Evolutionary conservation across 2,797 vertebrate genomes (phyloP).

Genomic region (Sebastes trivittatus): DNA sequence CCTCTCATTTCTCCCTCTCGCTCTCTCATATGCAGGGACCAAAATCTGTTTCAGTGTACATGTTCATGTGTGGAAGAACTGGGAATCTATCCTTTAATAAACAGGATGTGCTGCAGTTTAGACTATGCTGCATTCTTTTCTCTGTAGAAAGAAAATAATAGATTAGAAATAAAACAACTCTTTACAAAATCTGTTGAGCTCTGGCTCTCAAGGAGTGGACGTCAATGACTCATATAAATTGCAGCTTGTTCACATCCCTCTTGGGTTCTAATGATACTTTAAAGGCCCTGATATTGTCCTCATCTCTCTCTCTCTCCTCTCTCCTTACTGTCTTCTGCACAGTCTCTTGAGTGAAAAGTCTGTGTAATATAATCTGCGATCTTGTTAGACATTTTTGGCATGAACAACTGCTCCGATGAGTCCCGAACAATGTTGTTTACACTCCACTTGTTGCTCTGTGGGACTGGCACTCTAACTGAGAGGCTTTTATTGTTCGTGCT

Average conservation of each 20-base stretch:
- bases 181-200: neutral
- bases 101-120: neutral
- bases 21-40: too few species aligned
- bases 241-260: neutral
- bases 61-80: neutral
- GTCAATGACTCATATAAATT: neutral
- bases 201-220: neutral
- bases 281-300: neutral
- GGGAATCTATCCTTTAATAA: neutral
- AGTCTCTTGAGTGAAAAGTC: neutral
- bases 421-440: conserved; percentile 33
- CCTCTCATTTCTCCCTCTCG: too few species aligned
- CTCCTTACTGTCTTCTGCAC: neutral
- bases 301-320: conserved; percentile 7
- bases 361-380: conserved; percentile 20
- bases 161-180: neutral
- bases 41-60: neutral
- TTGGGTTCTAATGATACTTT: neutral
- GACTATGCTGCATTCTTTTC: neutral
- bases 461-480: conserved; percentile 21
- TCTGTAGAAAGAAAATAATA: neutral
- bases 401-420: conserved; percentile 3
- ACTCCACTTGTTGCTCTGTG: conserved; percentile 31
- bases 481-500: conserved; percentile 1
- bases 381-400: conserved; percentile 30